A percentile compares a stretch with the other conserved stretches of the same genome.
These are phyloP conservation scores for Diorhabda elongata DNA, from an alignment of 1,140 invertebrate genomes.

Conservation along the genomic window DNA sequence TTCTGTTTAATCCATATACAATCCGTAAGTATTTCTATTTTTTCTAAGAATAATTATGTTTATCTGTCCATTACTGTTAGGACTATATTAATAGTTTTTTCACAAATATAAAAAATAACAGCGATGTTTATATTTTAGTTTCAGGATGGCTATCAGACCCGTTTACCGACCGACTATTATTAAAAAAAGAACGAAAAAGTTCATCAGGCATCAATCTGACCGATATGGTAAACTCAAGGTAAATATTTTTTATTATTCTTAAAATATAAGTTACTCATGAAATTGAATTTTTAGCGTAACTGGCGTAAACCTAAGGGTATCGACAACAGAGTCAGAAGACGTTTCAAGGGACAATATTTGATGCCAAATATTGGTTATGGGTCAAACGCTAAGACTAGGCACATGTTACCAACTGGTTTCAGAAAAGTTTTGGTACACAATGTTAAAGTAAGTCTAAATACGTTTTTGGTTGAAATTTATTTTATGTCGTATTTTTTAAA, in stretches of 20 bases:
- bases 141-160: conserved; percentile 61
- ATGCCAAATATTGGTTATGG: conserved; percentile 99
- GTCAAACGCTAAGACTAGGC: conserved; percentile 87
- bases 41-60: not conserved
- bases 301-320: conserved; percentile 97
- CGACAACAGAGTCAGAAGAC: conserved; percentile 96
- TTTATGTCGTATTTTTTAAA: not conserved
- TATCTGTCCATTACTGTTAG: too few relatives aligned
- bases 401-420: conserved; percentile 97
- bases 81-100: not conserved
- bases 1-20: not conserved
- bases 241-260: not conserved
- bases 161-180: conserved; percentile 84
- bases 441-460: conserved; percentile 62
- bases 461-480: not conserved
- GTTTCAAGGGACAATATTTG: conserved; percentile 97
- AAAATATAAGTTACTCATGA: not conserved
- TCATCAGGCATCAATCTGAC: conserved; percentile 95
- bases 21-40: conserved; percentile 12
- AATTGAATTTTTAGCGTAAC: conserved; percentile 58
- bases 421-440: conserved; percentile 81
- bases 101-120: not conserved
- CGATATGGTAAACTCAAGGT: conserved; percentile 94
- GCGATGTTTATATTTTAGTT: conserved; percentile 13
- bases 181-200: conserved; percentile 95